A percentile compares a stretch with the other conserved stretches of the same genome.
phyloP scores from a whole-genome alignment of 1,140 invertebrate species.

The Bombyx mori region DNA sequence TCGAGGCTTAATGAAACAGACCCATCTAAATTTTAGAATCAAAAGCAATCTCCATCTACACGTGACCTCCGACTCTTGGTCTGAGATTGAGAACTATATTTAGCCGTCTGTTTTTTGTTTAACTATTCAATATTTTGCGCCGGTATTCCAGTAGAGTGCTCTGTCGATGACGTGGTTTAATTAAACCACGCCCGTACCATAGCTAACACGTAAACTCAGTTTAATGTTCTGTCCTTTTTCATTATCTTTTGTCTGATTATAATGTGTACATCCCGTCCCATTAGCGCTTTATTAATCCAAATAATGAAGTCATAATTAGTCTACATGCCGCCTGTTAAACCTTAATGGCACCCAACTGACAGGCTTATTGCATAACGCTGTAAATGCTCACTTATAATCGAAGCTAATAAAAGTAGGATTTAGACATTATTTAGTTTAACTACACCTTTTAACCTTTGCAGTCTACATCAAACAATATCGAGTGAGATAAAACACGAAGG shows the following conservation, averaged over 20 bases:
- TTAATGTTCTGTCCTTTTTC: slow-evolving; percentile 15
- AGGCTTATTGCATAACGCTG: too few species aligned
- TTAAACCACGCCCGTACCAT: slow-evolving; percentile 16
- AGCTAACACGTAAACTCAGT: slow-evolving; percentile 12
- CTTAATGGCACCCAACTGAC: too few species aligned
- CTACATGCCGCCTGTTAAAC: too few species aligned
- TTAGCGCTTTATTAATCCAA: slow-evolving; percentile 1
- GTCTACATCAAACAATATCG: too few species aligned
- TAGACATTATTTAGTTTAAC: too few species aligned
- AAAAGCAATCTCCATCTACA: slow-evolving; percentile 1
- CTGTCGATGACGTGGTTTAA: slow-evolving; percentile 15
- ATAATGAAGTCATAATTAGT: background rate
- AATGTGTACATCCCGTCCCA: slow-evolving; percentile 1
- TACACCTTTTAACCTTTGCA: too few species aligned
- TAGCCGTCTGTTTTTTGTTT: slow-evolving; percentile 12
- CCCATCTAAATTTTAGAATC: too few species aligned
- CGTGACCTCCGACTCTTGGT: slow-evolving; percentile 9
- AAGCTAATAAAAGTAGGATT: too few species aligned
- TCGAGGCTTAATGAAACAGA: too few species aligned
- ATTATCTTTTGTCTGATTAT: slow-evolving; percentile 14
- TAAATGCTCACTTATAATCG: too few species aligned
- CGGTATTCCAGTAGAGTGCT: slow-evolving; percentile 4
- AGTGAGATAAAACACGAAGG: too few species aligned
- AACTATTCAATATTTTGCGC: slow-evolving; percentile 13
- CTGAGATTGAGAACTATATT: slow-evolving; percentile 8